Percentiles rank a stretch among this genome's conserved stretches.
Conservation (phyloP, 35 echinoderm and acorn worm species). For the Lytechinus pictus region DNA sequence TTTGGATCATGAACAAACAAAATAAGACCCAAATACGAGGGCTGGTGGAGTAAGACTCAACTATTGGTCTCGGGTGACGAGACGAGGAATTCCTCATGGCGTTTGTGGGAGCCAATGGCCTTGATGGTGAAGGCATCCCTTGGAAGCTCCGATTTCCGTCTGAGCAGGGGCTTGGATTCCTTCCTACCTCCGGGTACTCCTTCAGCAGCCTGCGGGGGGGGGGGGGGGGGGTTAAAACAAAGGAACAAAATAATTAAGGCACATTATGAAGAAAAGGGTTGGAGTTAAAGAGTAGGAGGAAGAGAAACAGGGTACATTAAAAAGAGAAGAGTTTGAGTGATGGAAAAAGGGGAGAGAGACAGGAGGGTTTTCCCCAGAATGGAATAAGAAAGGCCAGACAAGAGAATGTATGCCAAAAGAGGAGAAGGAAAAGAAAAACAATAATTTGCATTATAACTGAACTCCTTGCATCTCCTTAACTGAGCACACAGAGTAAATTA, state of each 20-base stretch:
- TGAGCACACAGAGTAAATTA: too few relatives aligned
- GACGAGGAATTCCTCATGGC: slow-evolving; percentile 79
- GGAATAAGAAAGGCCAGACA: too few relatives aligned
- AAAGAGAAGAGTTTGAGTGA: background rate
- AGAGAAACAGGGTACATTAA: background rate
- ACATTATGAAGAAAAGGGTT: background rate
- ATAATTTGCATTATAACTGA: too few relatives aligned
- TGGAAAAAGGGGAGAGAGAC: too few relatives aligned
- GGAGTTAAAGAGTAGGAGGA: background rate
- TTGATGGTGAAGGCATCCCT: slow-evolving; percentile 76
- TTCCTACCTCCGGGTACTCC: slow-evolving; percentile 43
- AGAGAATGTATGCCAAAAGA: too few relatives aligned
- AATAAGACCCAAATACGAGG: background rate
- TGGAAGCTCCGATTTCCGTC: slow-evolving; percentile 95
- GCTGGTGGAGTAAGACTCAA: slow-evolving; percentile 43
- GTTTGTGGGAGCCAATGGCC: slow-evolving; percentile 74
- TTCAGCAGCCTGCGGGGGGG: slow-evolving; percentile 30
- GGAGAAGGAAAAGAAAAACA: too few relatives aligned
- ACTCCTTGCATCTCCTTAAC: too few relatives aligned
- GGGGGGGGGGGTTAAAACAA: background rate
- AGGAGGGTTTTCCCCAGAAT: too few relatives aligned
- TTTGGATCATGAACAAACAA: background rate
- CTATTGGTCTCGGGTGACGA: slow-evolving; percentile 85
- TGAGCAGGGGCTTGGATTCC: slow-evolving; percentile 73
- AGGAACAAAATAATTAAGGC: background rate